Conservation (phyloP, 2,113 vertebrate genomes). For the Onychorhynchus coronatus region DNA sequence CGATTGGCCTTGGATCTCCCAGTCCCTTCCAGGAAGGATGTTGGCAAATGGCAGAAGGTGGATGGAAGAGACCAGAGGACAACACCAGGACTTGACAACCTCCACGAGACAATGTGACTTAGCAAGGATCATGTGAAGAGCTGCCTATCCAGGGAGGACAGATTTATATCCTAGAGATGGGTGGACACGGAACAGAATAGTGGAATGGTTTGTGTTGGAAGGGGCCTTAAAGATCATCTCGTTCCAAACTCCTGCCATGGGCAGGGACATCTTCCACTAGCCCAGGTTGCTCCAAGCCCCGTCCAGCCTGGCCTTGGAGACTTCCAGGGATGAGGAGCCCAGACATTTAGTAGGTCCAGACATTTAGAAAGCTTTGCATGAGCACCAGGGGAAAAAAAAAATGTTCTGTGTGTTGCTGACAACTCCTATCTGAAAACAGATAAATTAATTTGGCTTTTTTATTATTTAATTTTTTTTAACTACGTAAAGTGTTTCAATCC, state of each 20-base stretch:
- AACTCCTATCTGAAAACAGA: not conserved
- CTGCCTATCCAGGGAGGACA: not conserved
- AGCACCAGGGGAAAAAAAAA: not conserved
- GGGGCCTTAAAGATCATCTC: not conserved
- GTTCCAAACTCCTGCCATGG: not conserved
- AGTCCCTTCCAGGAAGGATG: not conserved
- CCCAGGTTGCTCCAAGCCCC: not conserved
- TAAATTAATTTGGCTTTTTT: not conserved
- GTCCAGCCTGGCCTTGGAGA: not conserved
- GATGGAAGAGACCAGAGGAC: not conserved
- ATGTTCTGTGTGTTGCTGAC: accelerated
- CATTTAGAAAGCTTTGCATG: not conserved
- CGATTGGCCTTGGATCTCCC: not conserved
- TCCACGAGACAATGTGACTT: not conserved
- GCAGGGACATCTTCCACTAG: not conserved
- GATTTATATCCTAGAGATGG: not conserved
- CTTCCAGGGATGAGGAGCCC: not conserved
- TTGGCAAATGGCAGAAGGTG: not conserved
- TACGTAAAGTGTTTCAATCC: not conserved
- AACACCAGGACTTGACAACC: not conserved
- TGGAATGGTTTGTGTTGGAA: not conserved
- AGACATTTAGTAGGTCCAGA: not conserved
- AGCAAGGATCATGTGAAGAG: not conserved
- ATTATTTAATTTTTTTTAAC: not conserved
- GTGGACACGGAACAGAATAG: not conserved